Evolutionary conservation across 2,797 vertebrate species (phyloP).

Genomic region (Huso huso): DNA sequence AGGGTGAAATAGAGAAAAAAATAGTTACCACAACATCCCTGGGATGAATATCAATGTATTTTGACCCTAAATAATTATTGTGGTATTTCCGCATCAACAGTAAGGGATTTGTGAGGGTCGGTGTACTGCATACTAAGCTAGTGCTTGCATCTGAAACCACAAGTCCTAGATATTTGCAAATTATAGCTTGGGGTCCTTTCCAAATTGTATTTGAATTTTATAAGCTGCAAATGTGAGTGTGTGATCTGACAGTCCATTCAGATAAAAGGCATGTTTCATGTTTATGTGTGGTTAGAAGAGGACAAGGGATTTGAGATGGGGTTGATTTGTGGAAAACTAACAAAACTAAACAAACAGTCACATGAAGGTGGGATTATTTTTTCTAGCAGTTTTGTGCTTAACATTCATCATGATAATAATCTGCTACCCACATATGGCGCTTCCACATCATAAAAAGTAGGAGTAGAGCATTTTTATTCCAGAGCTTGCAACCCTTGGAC

Average conservation of each 20-base stretch:
- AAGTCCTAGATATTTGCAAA: constrained; percentile 11
- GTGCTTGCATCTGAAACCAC: constrained; percentile 6
- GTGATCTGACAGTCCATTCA: constrained; percentile 6
- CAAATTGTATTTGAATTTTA: constrained; percentile 17
- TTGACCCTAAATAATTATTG: constrained; percentile 35
- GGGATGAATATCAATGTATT: constrained; percentile 51
- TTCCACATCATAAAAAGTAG: too few species aligned
- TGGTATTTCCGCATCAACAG: constrained; percentile 34
- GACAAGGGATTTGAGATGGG: not conserved
- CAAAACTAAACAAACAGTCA: constrained; percentile 1
- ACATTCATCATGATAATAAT: too few species aligned
- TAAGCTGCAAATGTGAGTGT: constrained; percentile 9
- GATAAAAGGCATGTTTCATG: constrained; percentile 6
- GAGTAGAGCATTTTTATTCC: too few species aligned
- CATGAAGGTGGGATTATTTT: too few species aligned
- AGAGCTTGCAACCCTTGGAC: too few species aligned
- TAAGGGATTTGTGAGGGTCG: constrained; percentile 33
- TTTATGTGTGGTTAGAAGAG: constrained; percentile 3
- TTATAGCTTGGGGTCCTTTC: constrained; percentile 9
- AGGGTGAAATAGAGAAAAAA: constrained; percentile 54
- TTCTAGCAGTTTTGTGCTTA: too few species aligned
- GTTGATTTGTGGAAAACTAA: not conserved
- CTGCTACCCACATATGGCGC: too few species aligned
- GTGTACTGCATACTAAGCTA: constrained; percentile 10
- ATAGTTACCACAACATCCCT: constrained; percentile 33